A percentile compares a stretch with the other conserved stretches of the same genome.
These are phyloP conservation scores for Erebia ligea DNA, from an alignment of 2,888 invertebrate species.

Conservation along the genomic window DNA sequence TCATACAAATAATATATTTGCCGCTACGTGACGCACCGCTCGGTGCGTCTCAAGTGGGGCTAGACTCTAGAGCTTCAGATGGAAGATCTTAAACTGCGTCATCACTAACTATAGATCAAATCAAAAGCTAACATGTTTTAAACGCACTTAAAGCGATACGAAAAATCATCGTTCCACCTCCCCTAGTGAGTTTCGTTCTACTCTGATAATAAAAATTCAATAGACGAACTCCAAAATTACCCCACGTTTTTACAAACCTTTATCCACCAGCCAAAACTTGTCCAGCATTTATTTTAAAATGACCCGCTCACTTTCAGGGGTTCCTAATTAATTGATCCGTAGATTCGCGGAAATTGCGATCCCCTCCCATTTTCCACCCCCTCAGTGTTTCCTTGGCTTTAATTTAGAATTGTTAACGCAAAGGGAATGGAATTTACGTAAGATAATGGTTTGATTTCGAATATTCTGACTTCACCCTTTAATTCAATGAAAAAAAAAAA, in stretches of 20 bases:
- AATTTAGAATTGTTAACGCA: constrained; percentile 81
- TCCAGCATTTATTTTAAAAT: constrained; percentile 54
- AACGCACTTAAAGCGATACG: too few species aligned
- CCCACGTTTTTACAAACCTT: background rate
- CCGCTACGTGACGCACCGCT: too few species aligned
- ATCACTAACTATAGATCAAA: too few species aligned
- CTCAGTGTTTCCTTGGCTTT: constrained; percentile 77
- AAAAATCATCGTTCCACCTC: too few species aligned
- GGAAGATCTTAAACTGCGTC: too few species aligned
- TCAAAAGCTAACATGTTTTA: too few species aligned
- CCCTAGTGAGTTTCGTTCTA: too few species aligned
- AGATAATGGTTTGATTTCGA: constrained; percentile 81
- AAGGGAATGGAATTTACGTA: constrained; percentile 81
- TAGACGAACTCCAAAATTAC: background rate
- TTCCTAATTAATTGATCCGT: constrained; percentile 80
- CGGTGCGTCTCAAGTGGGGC: too few species aligned
- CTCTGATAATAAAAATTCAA: background rate
- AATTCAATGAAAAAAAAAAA: constrained; percentile 58
- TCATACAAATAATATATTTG: too few species aligned
- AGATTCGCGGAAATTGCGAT: constrained; percentile 75
- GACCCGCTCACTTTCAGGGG: constrained; percentile 69
- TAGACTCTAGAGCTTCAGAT: too few species aligned
- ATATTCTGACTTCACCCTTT: constrained; percentile 60
- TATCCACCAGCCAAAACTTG: constrained; percentile 30
- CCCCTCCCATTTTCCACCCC: constrained; percentile 45